Base-by-base conservation (phyloP, 1,140 invertebrate genomes). In the Elymnias hypermnestra region DNA sequence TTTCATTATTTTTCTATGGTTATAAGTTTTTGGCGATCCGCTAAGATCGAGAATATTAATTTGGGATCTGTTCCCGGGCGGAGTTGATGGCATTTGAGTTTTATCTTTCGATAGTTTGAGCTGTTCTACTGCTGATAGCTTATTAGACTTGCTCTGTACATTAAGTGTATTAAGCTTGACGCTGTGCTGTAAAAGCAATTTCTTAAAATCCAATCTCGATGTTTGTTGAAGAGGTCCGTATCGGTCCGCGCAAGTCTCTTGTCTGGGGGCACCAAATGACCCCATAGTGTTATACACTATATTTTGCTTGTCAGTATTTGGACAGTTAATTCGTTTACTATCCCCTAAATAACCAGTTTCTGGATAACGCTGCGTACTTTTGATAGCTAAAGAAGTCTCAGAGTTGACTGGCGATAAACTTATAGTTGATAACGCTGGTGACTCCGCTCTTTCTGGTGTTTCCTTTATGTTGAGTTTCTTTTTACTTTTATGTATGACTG, bases 121-220 rank as follows among this genome's bases (percentile, higher is more conserved):
- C 70, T 94, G 90, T 72, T 96, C 94, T 2, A 95, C 93, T 3
- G 94, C 94, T 8, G 94, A 95, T 0, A 94, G 70, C 60, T 93
- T 93, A 5, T 86, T 83, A 40, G 87, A 75, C 77, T 63, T 88
- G 77, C 48, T 89, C 87, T 66, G 87, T 79, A 44, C 88, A 83
- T 79, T 91, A 88, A 83, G 73, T 51, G 83, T 87, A 45, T 86
- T 87, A 7, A 86, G 54, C 69, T 86, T 87, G 4, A 90, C 83
- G 51, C 90, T 90, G 35, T 92, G 91, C 57, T 94, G 92, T 3
- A 94, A 83, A 1, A 96, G 81, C 7, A 95, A 75, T 60, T 92
- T 90, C 72, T 96, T 96, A 65, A 96, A 96, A 72, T 95, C 94
- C 60, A 93, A 76, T 41, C 92, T 83, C 1, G 92, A 92, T 3